A percentile compares a stretch with the other conserved stretches of the same genome.
phyloP scores from a whole-genome alignment of 2,797 vertebrate genomes.

The Ibycter americanus region DNA sequence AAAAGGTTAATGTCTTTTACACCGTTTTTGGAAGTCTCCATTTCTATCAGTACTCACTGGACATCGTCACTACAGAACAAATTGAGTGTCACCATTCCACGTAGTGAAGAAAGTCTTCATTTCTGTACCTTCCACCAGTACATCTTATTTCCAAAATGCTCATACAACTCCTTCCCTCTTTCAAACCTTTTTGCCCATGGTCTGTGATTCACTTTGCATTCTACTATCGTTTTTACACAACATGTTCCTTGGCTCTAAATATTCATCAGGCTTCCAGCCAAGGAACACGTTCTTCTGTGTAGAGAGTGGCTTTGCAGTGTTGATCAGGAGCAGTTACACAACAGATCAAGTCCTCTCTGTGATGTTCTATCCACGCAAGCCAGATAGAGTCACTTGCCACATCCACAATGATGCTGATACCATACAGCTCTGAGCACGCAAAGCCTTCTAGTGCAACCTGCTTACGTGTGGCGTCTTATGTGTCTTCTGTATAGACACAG shows the following conservation, averaged over 20 bases:
- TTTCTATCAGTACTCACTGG: background rate
- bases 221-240: slow-evolving; percentile 34
- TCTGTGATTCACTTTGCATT: slow-evolving; percentile 15
- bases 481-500: background rate
- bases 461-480: background rate
- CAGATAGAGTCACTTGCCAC: background rate
- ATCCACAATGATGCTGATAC: background rate
- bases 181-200: background rate
- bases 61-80: background rate
- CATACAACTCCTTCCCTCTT: background rate
- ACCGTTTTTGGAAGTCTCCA: background rate
- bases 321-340: background rate
- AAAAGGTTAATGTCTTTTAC: background rate
- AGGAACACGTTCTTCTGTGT: slow-evolving; percentile 11
- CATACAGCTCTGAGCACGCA: background rate
- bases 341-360: background rate
- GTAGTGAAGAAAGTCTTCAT: background rate
- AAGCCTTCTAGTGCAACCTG: background rate
- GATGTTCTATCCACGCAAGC: accelerated
- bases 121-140: background rate
- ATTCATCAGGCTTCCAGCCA: slow-evolving; percentile 25
- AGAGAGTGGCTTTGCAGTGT: background rate
- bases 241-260: slow-evolving; percentile 35
- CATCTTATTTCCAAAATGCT: background rate
- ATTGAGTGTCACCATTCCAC: background rate